These are phyloP conservation scores for Xiphophorus couchianus DNA, from an alignment of 2,113 vertebrate genomes.

Conservation along the genomic window DNA sequence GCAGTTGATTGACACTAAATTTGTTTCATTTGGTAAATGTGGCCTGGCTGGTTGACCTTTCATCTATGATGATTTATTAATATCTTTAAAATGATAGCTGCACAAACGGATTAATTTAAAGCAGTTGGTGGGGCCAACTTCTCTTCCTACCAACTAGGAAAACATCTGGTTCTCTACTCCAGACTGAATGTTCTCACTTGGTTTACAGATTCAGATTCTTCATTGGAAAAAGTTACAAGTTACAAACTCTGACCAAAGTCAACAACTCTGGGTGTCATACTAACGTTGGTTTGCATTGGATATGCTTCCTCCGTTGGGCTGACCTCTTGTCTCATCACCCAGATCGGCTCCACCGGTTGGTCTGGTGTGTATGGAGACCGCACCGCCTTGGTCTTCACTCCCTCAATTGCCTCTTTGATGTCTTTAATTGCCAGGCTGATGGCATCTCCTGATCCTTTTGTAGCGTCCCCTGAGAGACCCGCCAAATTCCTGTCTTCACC, in stretches of 20 bases:
- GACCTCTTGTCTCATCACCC: constrained; percentile 96
- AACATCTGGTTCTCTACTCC: too few relatives aligned
- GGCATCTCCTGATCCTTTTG: constrained; percentile 87
- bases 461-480: constrained; percentile 59
- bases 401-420: constrained; percentile 96
- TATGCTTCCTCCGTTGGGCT: constrained; percentile 88
- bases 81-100: too few relatives aligned
- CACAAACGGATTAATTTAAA: too few relatives aligned
- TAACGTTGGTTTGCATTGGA: constrained; percentile 83
- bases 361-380: constrained; percentile 95
- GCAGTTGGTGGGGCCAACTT: too few relatives aligned
- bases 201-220: background rate
- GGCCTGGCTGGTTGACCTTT: too few relatives aligned
- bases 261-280: constrained; percentile 57
- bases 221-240: too few relatives aligned
- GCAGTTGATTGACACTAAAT: too few relatives aligned
- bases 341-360: constrained; percentile 92
- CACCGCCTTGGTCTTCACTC: constrained; percentile 93
- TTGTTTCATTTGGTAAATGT: too few relatives aligned
- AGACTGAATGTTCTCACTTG: background rate
- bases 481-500: constrained; percentile 9
- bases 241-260: background rate
- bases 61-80: too few relatives aligned
- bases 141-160: too few relatives aligned
- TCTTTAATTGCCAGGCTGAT: constrained; percentile 96